Percentiles rank a stretch among this genome's conserved stretches.
Evolutionary conservation across 1,140 invertebrate genomes (phyloP).

Genomic region (Trinorchestia longiramus): DNA sequence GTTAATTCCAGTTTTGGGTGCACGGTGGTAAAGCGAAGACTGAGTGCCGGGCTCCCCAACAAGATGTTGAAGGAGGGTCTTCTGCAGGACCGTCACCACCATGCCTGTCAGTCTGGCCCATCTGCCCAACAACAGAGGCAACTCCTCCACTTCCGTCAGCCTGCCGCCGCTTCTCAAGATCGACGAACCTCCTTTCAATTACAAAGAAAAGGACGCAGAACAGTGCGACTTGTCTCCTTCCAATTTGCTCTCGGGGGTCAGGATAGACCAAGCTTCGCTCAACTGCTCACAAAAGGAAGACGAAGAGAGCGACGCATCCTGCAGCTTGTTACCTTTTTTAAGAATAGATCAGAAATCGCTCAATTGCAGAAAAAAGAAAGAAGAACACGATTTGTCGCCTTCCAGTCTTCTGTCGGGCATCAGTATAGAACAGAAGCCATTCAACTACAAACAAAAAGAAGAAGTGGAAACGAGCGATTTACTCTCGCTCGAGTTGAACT

Average conservation of each 20-base stretch:
- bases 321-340: neutral
- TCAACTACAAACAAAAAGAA: neutral
- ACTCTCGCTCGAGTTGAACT: neutral
- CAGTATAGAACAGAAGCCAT: neutral
- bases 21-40: neutral
- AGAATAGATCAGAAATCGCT: neutral
- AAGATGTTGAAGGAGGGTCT: slow-evolving; percentile 18
- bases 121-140: slow-evolving; percentile 17
- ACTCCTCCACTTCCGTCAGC: neutral
- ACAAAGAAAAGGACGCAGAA: slow-evolving; percentile 4
- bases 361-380: neutral
- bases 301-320: neutral
- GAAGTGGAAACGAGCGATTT: neutral
- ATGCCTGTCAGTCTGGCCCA: slow-evolving; percentile 35
- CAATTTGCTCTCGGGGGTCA: neutral
- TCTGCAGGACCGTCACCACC: neutral
- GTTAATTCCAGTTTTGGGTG: neutral
- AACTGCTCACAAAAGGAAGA: neutral
- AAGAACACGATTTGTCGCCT: neutral
- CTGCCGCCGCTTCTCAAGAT: neutral
- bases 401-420: neutral
- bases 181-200: neutral
- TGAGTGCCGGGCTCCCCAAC: neutral
- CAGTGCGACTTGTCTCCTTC: neutral
- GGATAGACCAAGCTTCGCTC: neutral